These are phyloP conservation scores for Heteromurus nitidus DNA, from an alignment of 2,888 invertebrate genomes.

Conservation along the genomic window DNA sequence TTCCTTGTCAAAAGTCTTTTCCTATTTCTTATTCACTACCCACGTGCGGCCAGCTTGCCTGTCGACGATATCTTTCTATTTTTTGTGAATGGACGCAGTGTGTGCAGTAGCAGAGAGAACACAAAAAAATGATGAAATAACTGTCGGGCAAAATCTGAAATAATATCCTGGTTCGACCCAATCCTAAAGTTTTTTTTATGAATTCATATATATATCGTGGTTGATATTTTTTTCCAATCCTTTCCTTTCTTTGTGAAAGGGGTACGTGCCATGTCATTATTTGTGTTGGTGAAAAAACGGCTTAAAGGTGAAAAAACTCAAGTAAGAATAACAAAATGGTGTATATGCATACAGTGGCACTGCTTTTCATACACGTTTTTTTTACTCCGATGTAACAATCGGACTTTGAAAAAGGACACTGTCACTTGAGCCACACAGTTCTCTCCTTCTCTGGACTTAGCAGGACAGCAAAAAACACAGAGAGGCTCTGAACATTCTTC, in stretches of 20 bases:
- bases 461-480: conserved; percentile 18
- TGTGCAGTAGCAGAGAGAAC: too few relatives aligned
- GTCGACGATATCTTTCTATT: conserved; percentile 5
- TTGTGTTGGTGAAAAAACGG: conserved; percentile 45
- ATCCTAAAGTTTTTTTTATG: conserved; percentile 2
- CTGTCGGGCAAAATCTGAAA: not conserved
- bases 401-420: conserved; percentile 45
- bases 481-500: conserved; percentile 13
- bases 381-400: conserved; percentile 19
- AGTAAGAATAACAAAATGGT: conserved; percentile 13
- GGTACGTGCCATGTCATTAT: conserved; percentile 68
- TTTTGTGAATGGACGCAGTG: conserved; percentile 19
- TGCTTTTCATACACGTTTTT: not conserved
- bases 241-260: conserved; percentile 62
- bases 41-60: conserved; percentile 54
- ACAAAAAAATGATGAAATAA: conserved; percentile 23
- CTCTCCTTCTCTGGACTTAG: conserved; percentile 27
- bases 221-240: conserved; percentile 45
- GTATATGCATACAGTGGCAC: not conserved
- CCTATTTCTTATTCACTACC: conserved; percentile 3
- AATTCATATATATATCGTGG: conserved; percentile 27
- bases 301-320: conserved; percentile 41
- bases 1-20: not conserved
- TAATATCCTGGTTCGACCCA: not conserved
- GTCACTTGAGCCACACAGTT: conserved; percentile 37